A percentile compares a stretch with the other conserved stretches of the same genome.
Evolutionary conservation across 1,140 invertebrate genomes (phyloP).

Genomic region (Drosophila saltans): DNA sequence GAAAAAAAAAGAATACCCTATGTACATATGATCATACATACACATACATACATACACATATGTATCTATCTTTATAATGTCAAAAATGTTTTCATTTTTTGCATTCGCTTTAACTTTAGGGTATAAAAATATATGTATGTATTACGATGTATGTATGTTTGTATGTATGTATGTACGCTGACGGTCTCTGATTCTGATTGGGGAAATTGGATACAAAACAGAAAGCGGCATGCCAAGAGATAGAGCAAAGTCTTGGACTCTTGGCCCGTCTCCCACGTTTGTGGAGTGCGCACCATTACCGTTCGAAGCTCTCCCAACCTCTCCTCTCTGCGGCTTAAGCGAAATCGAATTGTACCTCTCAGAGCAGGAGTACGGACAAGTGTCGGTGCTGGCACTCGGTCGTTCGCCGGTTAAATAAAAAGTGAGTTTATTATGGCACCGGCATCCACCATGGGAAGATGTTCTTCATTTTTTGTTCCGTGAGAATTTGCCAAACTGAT

Average conservation of each 20-base stretch:
- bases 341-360: conserved; percentile 53
- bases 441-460: conserved; percentile 59
- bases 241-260: conserved; percentile 38
- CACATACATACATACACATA: not conserved
- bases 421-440: conserved; percentile 70
- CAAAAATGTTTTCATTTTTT: no score
- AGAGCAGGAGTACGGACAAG: conserved; percentile 50
- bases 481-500: conserved; percentile 14
- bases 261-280: conserved; percentile 27
- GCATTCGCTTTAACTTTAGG: no score
- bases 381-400: conserved; percentile 32
- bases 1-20: no score
- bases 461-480: conserved; percentile 43
- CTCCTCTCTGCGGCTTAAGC: conserved; percentile 40
- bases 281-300: conserved; percentile 29
- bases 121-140: no score
- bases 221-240: conserved; percentile 16
- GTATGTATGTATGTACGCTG: not conserved
- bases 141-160: not conserved
- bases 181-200: conserved; percentile 15
- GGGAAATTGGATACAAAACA: conserved; percentile 67
- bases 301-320: conserved; percentile 25
- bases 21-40: no score
- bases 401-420: conserved; percentile 61
- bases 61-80: not conserved